Base-by-base conservation (phyloP, 2,797 vertebrate genomes). In the Oryzias dopingdopingensis region DNA sequence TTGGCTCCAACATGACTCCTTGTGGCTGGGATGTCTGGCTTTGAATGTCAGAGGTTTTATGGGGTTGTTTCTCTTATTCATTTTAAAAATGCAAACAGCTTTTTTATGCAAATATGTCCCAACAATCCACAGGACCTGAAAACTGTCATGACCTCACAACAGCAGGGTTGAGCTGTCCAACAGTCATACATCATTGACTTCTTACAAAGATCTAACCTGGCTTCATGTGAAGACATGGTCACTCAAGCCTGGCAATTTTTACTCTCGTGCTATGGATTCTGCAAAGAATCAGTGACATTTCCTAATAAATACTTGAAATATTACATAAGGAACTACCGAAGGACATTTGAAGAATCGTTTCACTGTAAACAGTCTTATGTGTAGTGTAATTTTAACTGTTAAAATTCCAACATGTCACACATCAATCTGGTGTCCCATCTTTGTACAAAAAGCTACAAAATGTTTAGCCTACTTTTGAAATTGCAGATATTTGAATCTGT, bases 11-110 rank as follows among this genome's bases (percentile, higher is more conserved):
- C 16, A 10, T 37, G 32, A 29, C 26, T 29, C 26, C 26, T 29
- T 13, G 10, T 13, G 32, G 12, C 32, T 37, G 32, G 42, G 42
- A 40, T 37, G 54, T 48, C 52, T n/a, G 14, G 8, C 47, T 22
- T 41, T 14, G 43, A 22, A 59, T 62, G 26, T 26, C 45, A 20
- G 55, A 60, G 59, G 56, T 60, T 41, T 59, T 52, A 29, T 43
- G 32, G 26, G 5, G 32, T n/a, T 59, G 52, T 73, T n/a, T 41
- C 22, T 49, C 4, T 46, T 29, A 15, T 56, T 49, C 29, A 0
- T 6, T 50, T 70, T 65, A 40, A 32, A 55, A 56, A 60, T 16
- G 44, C 42, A 51, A 22, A 65, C 67, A 62, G 59, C 56, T 70
- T 59, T 43, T 49, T 43, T 42, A 56, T 63, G 49, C 47, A 61